Percentiles rank a stretch among this genome's conserved stretches.
phyloP scores from a whole-genome alignment of 2,797 vertebrate genomes.

The Characodon lateralis region DNA sequence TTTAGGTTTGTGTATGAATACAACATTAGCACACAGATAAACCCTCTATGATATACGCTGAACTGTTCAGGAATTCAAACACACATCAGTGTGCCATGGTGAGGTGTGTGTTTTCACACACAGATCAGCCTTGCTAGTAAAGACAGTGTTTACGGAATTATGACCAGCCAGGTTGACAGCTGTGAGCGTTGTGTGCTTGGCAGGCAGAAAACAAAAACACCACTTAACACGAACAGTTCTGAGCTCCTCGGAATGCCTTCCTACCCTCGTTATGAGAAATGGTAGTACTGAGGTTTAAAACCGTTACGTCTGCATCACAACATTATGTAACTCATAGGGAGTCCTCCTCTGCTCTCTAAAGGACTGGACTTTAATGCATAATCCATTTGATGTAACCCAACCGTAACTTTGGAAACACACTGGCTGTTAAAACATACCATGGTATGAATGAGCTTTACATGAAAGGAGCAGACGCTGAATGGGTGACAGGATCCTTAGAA shows the following conservation, averaged over 20 bases:
- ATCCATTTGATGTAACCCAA: slow-evolving; percentile 56
- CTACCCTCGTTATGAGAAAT: slow-evolving; percentile 27
- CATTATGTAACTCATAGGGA: slow-evolving; percentile 21
- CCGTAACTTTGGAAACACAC: slow-evolving; percentile 43
- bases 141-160: slow-evolving; percentile 9
- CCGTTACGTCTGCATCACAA: slow-evolving; percentile 8
- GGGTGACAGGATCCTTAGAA: slow-evolving; percentile 18
- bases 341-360: slow-evolving; percentile 46
- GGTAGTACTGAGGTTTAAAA: slow-evolving; percentile 13
- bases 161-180: slow-evolving; percentile 15
- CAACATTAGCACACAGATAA: too few relatives aligned
- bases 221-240: not conserved
- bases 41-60: too few relatives aligned
- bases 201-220: not conserved
- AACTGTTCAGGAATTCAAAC: too few relatives aligned
- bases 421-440: slow-evolving; percentile 28
- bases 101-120: slow-evolving; percentile 7
- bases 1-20: not conserved
- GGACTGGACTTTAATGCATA: slow-evolving; percentile 53
- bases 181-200: not conserved
- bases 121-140: slow-evolving; percentile 27
- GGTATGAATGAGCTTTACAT: slow-evolving; percentile 33
- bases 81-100: not conserved
- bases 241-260: slow-evolving; percentile 2
- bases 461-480: slow-evolving; percentile 23